phyloP scores from a whole-genome alignment of 2,797 vertebrate genomes.

The Paguma larvata region DNA sequence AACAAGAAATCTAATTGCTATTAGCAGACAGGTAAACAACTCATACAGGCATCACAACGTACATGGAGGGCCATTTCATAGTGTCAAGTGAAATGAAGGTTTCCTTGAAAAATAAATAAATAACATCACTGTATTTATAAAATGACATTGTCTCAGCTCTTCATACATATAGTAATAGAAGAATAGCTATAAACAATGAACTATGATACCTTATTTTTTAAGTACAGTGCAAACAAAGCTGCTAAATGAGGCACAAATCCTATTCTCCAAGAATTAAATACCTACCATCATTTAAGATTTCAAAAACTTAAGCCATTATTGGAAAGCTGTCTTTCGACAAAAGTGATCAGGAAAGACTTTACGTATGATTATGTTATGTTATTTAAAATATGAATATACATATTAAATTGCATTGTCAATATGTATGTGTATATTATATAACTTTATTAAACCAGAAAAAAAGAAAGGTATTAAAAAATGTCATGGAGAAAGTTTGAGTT shows the following conservation, averaged over 20 bases:
- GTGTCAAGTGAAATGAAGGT: background rate
- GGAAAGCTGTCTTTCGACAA: conserved; percentile 12
- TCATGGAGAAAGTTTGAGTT: background rate
- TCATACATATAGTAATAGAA: conserved; percentile 47
- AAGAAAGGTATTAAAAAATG: background rate
- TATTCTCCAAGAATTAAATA: background rate
- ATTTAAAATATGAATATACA: background rate
- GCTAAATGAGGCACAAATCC: background rate
- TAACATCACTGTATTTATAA: background rate
- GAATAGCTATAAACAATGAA: conserved; percentile 65
- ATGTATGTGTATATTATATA: background rate
- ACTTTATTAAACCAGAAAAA: background rate
- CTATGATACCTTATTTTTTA: conserved; percentile 65
- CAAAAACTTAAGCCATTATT: background rate
- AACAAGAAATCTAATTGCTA: conserved; percentile 65
- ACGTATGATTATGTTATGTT: background rate
- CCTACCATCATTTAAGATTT: background rate
- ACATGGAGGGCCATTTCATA: conserved; percentile 26
- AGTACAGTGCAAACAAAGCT: conserved; percentile 64
- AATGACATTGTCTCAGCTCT: background rate
- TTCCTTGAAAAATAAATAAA: conserved; percentile 6
- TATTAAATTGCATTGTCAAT: background rate
- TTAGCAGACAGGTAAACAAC: conserved; percentile 62
- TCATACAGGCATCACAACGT: conserved; percentile 57
- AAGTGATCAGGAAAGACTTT: background rate